Conservation (phyloP, 2,113 vertebrate genomes). For the Nematolebias whitei region DNA sequence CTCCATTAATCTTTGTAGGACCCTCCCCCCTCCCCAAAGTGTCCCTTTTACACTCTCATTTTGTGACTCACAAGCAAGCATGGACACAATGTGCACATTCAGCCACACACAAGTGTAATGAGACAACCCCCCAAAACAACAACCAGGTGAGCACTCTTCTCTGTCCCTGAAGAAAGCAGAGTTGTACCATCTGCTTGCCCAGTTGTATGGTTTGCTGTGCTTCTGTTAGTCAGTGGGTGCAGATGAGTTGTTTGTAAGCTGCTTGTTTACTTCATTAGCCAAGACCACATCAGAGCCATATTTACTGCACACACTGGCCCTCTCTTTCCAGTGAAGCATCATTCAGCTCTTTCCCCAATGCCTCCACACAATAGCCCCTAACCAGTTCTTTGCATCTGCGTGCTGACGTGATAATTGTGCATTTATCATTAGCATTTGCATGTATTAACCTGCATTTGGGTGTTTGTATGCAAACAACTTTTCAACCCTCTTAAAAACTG, state of each 20-base stretch:
- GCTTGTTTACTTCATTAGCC: slow-evolving; percentile 46
- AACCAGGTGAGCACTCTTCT: slow-evolving; percentile 2
- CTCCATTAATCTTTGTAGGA: slow-evolving; percentile 80
- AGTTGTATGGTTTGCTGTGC: background rate
- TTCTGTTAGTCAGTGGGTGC: slow-evolving; percentile 15
- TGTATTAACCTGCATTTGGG: slow-evolving; percentile 16
- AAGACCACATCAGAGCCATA: slow-evolving; percentile 44
- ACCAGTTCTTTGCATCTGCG: slow-evolving; percentile 33
- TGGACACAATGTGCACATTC: slow-evolving; percentile 1
- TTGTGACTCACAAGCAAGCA: slow-evolving; percentile 47
- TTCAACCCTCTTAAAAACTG: slow-evolving; percentile 30
- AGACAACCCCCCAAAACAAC: slow-evolving; percentile 6
- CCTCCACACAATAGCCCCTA: slow-evolving; percentile 42
- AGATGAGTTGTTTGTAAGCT: slow-evolving; percentile 26
- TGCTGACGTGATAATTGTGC: slow-evolving; percentile 16
- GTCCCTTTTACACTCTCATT: slow-evolving; percentile 47
- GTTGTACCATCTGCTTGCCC: slow-evolving; percentile 14
- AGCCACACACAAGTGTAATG: background rate
- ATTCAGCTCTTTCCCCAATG: slow-evolving; percentile 28
- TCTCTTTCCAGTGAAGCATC: slow-evolving; percentile 33
- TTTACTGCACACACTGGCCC: slow-evolving; percentile 36
- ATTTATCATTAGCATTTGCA: slow-evolving; percentile 28
- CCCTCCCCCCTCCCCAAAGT: slow-evolving; percentile 31
- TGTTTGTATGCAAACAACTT: slow-evolving; percentile 32
- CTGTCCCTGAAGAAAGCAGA: slow-evolving; percentile 4